A percentile compares a stretch with the other conserved stretches of the same genome.
Conservation (phyloP, 2,797 vertebrate genomes). For the Cirrhinus molitorella region DNA sequence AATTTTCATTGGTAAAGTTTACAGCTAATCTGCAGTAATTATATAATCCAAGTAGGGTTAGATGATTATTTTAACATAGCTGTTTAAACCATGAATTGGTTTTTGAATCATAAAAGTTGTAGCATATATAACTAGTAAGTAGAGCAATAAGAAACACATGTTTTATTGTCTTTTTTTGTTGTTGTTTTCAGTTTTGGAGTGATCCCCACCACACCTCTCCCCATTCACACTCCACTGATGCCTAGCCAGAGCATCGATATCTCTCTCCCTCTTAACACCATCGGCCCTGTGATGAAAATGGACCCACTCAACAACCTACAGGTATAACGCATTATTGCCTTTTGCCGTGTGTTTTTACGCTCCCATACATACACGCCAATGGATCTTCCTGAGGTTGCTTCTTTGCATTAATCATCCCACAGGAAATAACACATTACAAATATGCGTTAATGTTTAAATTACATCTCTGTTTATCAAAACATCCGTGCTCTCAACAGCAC, state of each 20-base stretch:
- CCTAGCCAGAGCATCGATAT: slow-evolving; percentile 96
- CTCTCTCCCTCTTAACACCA: slow-evolving; percentile 94
- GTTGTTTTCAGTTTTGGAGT: slow-evolving; percentile 87
- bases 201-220: slow-evolving; percentile 93
- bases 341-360: neutral
- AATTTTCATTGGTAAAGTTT: neutral
- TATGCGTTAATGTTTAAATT: neutral
- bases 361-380: neutral
- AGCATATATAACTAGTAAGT: neutral
- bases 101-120: neutral
- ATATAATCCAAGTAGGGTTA: neutral
- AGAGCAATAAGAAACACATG: neutral
- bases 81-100: neutral
- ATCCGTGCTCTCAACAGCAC: neutral
- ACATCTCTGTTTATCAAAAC: neutral
- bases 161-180: neutral
- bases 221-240: slow-evolving; percentile 96
- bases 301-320: slow-evolving; percentile 98
- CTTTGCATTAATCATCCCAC: slow-evolving; percentile 20
- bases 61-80: neutral
- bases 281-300: slow-evolving; percentile 99
- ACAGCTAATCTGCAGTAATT: neutral
- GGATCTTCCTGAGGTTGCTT: neutral
- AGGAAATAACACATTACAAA: slow-evolving; percentile 15
- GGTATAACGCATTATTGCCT: slow-evolving; percentile 73